Evolutionary conservation across 2,113 vertebrate species (phyloP), one percentile per base, ranked within the genome.

Genomic region (Hippocampus mohnikei): DNA sequence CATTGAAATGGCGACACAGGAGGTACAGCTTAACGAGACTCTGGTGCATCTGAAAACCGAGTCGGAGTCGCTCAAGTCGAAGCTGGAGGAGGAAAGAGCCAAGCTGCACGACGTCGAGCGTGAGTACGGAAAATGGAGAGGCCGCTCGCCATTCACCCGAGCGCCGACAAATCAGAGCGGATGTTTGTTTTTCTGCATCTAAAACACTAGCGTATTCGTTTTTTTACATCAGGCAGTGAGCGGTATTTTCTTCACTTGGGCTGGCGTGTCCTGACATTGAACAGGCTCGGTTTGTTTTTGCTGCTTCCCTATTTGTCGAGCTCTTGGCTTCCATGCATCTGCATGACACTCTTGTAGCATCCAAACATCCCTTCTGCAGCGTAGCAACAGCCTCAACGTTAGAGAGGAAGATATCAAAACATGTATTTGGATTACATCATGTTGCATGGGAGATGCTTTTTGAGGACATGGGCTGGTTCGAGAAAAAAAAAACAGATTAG

Each of bases 31-130:
- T 82, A 95, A 93, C 72, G 96, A 98, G 91, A 96, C 94, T 81
- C 86, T 98, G 89, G 88, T 94, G 2, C 93, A 94, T 70, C 94
- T 98, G 74, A 96, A 95, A 78, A 94, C 86, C 46, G 97, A 98
- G 87, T 97, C 97, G 5, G 97, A 98, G 81, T 93, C 87, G 82
- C 93, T 98, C 76, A 98, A 98, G 92, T 90, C 92, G 79, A 97
- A 96, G 84, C 94, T 98, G 90, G 96, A 98, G 85, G 96, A 98
- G 84, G 97, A 98, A 86, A 90, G 97, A 89, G 96, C 96, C 71
- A 98, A 98, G 91, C 94, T 98, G 93, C 96, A 98, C 90, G 97
- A 98, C 80, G 97, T 98, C 89, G 97, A 98, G 89, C 87, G 97
- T 98, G 92, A 96, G 96, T 94, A 86, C 41, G 75, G 72, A 79